phyloP scores from a whole-genome alignment of 2,113 vertebrate species.

The Tupaia tana region DNA sequence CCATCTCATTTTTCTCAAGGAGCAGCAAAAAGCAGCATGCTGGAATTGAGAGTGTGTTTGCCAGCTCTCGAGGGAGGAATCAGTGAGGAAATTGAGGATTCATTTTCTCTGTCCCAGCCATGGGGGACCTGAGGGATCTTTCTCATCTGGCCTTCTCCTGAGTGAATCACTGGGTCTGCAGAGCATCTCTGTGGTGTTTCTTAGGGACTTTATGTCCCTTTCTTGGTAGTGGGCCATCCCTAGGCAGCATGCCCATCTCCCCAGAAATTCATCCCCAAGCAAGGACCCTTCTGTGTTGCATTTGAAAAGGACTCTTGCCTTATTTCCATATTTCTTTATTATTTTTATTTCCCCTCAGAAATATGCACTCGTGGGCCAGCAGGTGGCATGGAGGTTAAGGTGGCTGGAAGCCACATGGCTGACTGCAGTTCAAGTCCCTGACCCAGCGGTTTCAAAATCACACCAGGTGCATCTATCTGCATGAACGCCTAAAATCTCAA shows the following conservation, averaged over 20 bases:
- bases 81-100: background rate
- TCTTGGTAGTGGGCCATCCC: background rate
- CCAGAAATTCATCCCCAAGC: background rate
- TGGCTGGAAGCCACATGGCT: no score
- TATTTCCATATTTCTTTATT: background rate
- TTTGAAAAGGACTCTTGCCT: background rate
- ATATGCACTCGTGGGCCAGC: background rate
- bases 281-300: background rate
- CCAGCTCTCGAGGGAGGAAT: background rate
- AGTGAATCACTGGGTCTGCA: background rate
- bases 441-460: no score
- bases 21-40: background rate
- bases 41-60: background rate
- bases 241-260: background rate
- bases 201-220: background rate
- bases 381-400: no score
- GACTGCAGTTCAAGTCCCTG: no score
- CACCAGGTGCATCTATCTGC: no score
- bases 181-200: background rate
- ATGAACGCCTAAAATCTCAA: no score
- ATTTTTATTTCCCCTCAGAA: constrained; percentile 30
- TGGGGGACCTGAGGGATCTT: background rate
- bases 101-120: background rate
- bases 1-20: background rate
- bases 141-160: background rate